Evolutionary conservation across 2,888 invertebrate genomes (phyloP), one percentile per base, ranked within the genome.

Genomic region (Parnassius orleans): DNA sequence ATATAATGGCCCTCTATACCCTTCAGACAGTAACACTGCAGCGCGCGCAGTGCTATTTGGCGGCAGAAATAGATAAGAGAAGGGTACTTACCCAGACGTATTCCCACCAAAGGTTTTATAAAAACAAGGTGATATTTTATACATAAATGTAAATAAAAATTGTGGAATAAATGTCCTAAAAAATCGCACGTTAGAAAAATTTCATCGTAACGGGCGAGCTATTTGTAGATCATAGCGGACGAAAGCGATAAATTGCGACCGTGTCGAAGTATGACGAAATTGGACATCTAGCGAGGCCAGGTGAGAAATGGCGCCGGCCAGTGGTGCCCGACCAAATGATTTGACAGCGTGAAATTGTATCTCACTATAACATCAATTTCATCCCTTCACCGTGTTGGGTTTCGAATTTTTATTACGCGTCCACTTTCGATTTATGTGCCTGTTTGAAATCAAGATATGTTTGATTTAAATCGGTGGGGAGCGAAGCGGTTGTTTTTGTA

Each of bases 301-400:
- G 73, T 74, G 72, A 76, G 79, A 77, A 76, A 74, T 75, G 72
- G 58, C 42, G 48, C 24, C 63, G 42, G 46, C 63, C 42, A 55
- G 59, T 59, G 63, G 59, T 56, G 61, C 61, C 51, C 62, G 61
- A 53, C 47, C 46, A 55, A 55, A 53, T 19, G 72, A 75, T 73
- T 74, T 72, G 80, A 80, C 80, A 75, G 77, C 81, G 79, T 83
- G 77, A 83, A 83, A 82, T 83, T 80, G 75, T 75, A 76, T 68
- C 72, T 65, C 61, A 62, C 33, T 58, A 57, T 66, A 66, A 53
- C 63, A 56, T 57, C 61, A 50, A 65, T 65, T 55, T 48, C 52
- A 42, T 57, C 58, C 58, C 55, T 61, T 48, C 12, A 63, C 44
- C 60, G 61, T 56, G 55, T 58, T 65, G 50, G 57, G 48, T 11